Percentiles rank a stretch among this genome's conserved stretches.
Conservation (phyloP, 2,888 invertebrate genomes). For the Homarus gammarus region DNA sequence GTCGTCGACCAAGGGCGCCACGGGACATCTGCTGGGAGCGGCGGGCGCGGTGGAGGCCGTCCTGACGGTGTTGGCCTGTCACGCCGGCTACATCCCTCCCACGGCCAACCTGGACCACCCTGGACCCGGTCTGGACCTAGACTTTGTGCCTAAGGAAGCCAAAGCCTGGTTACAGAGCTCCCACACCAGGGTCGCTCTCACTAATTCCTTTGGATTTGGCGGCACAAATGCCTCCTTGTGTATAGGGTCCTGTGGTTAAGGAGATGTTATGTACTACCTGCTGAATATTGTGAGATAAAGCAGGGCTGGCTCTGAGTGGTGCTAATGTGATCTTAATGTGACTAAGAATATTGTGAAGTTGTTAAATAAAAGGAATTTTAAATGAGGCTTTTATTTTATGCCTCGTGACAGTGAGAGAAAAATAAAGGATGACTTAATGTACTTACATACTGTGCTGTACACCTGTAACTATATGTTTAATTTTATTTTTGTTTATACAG, state of each 20-base stretch:
- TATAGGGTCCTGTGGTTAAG: slow-evolving; percentile 64
- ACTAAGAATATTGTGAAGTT: too few relatives aligned
- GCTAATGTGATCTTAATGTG: too few relatives aligned
- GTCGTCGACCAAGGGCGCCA: slow-evolving; percentile 95
- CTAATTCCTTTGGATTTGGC: slow-evolving; percentile 99
- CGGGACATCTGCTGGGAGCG: slow-evolving; percentile 96
- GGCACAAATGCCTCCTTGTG: slow-evolving; percentile 94
- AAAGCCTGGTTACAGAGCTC: slow-evolving; percentile 67
- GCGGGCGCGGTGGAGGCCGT: slow-evolving; percentile 97
- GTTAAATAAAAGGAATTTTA: too few relatives aligned
- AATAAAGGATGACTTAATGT: too few relatives aligned
- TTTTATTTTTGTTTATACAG: too few relatives aligned
- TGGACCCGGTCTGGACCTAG: slow-evolving; percentile 78
- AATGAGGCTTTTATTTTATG: too few relatives aligned
- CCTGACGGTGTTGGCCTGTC: slow-evolving; percentile 90
- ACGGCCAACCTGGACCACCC: slow-evolving; percentile 90
- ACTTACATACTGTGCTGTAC: too few relatives aligned
- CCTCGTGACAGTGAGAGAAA: too few relatives aligned
- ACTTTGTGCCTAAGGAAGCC: slow-evolving; percentile 68
- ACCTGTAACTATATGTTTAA: too few relatives aligned
- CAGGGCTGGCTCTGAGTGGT: too few relatives aligned
- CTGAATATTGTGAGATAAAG: neutral
- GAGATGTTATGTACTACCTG: neutral
- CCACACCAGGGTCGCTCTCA: slow-evolving; percentile 85
- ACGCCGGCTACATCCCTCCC: slow-evolving; percentile 88